Percentiles rank a stretch among this genome's conserved stretches.
phyloP scores from a whole-genome alignment of 2,888 invertebrate species.

The Eristalis arbustorum region DNA sequence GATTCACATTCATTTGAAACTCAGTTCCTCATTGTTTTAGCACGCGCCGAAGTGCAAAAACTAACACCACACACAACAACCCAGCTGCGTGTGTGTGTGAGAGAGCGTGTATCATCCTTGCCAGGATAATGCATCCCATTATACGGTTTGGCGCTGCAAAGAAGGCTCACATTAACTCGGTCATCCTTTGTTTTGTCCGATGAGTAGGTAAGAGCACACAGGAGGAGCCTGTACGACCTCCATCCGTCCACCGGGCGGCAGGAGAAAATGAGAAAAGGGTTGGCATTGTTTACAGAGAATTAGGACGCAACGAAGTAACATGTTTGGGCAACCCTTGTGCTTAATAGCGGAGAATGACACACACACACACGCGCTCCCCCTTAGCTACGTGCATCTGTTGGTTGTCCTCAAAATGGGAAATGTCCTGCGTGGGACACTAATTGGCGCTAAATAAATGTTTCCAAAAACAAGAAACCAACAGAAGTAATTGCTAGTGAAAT shows the following conservation, averaged over 20 bases:
- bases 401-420: neutral
- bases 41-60: constrained; percentile 62
- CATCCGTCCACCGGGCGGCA: neutral
- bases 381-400: too few species aligned
- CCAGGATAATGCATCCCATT: neutral
- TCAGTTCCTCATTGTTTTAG: constrained; percentile 12
- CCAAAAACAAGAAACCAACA: constrained; percentile 14
- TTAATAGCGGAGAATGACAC: constrained; percentile 50
- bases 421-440: constrained; percentile 47
- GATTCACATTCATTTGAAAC: neutral
- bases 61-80: constrained; percentile 49
- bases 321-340: constrained; percentile 43
- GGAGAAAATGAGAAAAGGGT: neutral
- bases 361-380: neutral
- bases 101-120: neutral
- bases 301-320: constrained; percentile 35
- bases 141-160: neutral
- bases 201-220: neutral
- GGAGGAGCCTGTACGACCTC: too few species aligned
- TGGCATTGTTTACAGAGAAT: constrained; percentile 40
- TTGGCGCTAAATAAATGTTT: constrained; percentile 53
- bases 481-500: neutral
- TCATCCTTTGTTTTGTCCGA: constrained; percentile 54
- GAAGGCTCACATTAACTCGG: constrained; percentile 59
- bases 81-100: neutral